These are phyloP conservation scores for Lissocephala sabroskyi DNA, from an alignment of 2,888 invertebrate genomes.

Conservation along the genomic window DNA sequence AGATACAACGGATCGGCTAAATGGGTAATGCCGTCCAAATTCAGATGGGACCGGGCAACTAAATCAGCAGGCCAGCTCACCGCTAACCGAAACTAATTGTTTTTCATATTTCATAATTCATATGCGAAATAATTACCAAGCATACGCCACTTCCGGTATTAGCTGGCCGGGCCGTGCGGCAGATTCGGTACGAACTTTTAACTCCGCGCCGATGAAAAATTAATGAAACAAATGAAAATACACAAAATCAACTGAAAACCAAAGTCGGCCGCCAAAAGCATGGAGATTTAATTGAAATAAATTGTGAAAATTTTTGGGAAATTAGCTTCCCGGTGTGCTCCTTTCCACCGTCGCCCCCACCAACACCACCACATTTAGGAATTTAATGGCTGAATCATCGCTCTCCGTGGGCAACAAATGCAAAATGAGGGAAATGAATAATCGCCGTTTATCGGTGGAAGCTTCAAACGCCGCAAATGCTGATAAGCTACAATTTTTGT, in stretches of 20 bases:
- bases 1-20: too few species aligned
- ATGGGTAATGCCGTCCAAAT: too few species aligned
- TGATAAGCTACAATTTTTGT: conserved; percentile 45
- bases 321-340: not conserved
- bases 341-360: too few species aligned
- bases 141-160: conserved; percentile 53
- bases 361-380: too few species aligned
- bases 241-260: not conserved
- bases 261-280: not conserved
- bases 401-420: too few species aligned
- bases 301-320: not conserved
- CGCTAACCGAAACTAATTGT: conserved; percentile 54
- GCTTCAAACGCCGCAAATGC: conserved; percentile 17
- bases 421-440: conserved; percentile 43
- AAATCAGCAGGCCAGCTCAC: not conserved
- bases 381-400: conserved; percentile 9
- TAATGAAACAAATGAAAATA: conserved; percentile 30
- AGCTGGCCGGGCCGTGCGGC: conserved; percentile 15
- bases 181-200: conserved; percentile 20
- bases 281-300: conserved; percentile 1
- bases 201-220: conserved; percentile 40
- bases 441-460: conserved; percentile 38
- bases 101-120: conserved; percentile 50
- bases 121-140: conserved; percentile 50
- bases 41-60: not conserved